phyloP scores from a whole-genome alignment of 1,140 invertebrate species.

The Danaus plexippus region DNA sequence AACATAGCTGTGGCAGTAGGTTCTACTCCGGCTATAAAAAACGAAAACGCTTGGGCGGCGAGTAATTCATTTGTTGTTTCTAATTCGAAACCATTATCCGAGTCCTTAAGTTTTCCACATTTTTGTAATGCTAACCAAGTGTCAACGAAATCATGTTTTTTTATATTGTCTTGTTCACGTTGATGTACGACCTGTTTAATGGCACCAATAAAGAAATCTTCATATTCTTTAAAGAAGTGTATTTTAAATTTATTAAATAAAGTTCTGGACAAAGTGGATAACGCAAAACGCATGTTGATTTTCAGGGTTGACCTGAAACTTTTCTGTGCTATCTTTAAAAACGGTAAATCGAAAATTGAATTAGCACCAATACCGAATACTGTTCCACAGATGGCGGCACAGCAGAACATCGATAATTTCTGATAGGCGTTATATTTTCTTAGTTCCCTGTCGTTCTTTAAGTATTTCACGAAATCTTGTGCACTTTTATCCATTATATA shows the following conservation, averaged over 20 bases:
- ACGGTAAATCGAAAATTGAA: constrained; percentile 36
- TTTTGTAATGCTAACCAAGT: constrained; percentile 34
- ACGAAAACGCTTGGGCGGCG: constrained; percentile 68
- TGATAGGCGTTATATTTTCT: constrained; percentile 15
- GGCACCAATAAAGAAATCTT: constrained; percentile 35
- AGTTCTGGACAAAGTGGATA: constrained; percentile 8
- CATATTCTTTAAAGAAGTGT: constrained; percentile 30
- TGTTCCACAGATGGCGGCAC: constrained; percentile 29
- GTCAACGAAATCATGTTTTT: constrained; percentile 41
- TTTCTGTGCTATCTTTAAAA: constrained; percentile 24
- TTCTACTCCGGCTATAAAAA: constrained; percentile 73
- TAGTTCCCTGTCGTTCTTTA: constrained; percentile 8
- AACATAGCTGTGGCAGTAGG: constrained; percentile 55
- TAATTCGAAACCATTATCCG: constrained; percentile 26
- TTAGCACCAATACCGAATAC: constrained; percentile 33
- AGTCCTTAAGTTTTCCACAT: constrained; percentile 28
- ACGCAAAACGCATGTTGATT: constrained; percentile 24
- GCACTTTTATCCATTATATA: constrained; percentile 2
- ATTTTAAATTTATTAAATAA: constrained; percentile 22
- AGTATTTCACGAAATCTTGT: background rate
- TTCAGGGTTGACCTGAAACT: constrained; percentile 16
- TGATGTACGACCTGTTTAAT: constrained; percentile 31
- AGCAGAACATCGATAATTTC: constrained; percentile 26
- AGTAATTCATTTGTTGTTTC: constrained; percentile 56
- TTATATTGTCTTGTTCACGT: constrained; percentile 24